Conservation (phyloP, 2,113 vertebrate species). For the Pollachius pollachius region DNA sequence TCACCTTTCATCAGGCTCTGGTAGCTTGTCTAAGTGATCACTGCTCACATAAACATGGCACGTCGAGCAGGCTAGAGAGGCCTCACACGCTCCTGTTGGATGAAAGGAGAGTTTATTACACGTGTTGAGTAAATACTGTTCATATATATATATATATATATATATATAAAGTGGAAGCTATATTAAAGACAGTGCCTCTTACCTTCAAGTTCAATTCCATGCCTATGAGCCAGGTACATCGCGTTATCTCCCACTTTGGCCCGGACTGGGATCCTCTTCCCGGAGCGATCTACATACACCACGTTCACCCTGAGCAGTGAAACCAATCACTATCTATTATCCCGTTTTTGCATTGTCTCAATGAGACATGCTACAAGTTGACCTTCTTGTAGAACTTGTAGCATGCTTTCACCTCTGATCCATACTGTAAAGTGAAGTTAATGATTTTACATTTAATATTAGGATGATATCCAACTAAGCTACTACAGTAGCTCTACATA, state of each 20-base stretch:
- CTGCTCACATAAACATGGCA: conserved; percentile 86
- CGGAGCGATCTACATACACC: conserved; percentile 83
- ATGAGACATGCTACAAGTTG: no score
- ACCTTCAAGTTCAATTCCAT: conserved; percentile 90
- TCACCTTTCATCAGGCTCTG: conserved; percentile 82
- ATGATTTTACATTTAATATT: no score
- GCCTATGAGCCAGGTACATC: conserved; percentile 83
- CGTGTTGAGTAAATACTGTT: neutral
- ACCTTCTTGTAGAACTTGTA: no score
- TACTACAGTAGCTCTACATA: no score
- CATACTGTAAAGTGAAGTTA: no score
- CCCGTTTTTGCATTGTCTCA: neutral
- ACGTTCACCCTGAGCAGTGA: conserved; percentile 41
- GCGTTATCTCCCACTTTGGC: conserved; percentile 86
- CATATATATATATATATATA: neutral
- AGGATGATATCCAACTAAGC: no score
- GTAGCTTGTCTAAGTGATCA: conserved; percentile 75
- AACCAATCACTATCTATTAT: neutral
- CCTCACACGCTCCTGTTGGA: conserved; percentile 83
- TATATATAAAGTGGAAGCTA: neutral
- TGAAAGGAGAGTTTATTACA: neutral
- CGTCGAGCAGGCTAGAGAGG: conserved; percentile 88
- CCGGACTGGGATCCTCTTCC: conserved; percentile 78
- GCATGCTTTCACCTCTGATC: no score
- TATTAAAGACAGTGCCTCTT: conserved; percentile 7